Percentiles rank a stretch among this genome's conserved stretches.
Evolutionary conservation across 2,113 vertebrate species (phyloP).

Genomic region (Scytalopus superciliaris): DNA sequence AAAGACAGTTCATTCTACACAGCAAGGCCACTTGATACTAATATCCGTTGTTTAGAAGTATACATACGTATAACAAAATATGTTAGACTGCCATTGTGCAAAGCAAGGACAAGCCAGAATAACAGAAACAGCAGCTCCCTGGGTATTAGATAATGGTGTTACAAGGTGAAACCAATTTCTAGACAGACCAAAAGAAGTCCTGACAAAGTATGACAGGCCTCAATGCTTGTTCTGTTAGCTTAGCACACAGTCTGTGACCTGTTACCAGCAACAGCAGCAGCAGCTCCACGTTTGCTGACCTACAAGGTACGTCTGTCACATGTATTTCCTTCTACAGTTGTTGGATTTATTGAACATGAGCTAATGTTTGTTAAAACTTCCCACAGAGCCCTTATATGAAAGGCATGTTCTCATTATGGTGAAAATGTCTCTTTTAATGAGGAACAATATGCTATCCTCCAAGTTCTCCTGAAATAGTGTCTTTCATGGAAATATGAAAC

Average conservation of each 20-base stretch:
- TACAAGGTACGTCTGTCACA: background rate
- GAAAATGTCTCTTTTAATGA: constrained; percentile 1
- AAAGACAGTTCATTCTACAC: background rate
- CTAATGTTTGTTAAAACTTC: background rate
- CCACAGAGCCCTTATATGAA: background rate
- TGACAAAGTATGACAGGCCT: background rate
- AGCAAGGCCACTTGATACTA: background rate
- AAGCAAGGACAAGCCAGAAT: background rate
- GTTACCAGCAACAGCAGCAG: background rate
- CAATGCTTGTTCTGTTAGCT: background rate
- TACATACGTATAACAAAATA: background rate
- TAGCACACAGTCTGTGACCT: background rate
- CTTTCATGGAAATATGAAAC: background rate
- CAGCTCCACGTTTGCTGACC: background rate
- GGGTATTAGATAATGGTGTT: background rate
- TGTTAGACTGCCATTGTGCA: background rate
- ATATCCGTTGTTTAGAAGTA: background rate
- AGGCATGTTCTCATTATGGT: background rate
- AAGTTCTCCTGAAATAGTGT: background rate
- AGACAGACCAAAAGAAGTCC: background rate
- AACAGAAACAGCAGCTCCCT: background rate
- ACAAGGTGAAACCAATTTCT: background rate
- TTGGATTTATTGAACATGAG: background rate
- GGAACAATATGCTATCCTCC: background rate
- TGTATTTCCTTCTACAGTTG: background rate